Percentiles rank a stretch among this genome's conserved stretches.
These are phyloP conservation scores for Actinemys pallida DNA, from an alignment of 2,113 vertebrate genomes.

Conservation along the genomic window DNA sequence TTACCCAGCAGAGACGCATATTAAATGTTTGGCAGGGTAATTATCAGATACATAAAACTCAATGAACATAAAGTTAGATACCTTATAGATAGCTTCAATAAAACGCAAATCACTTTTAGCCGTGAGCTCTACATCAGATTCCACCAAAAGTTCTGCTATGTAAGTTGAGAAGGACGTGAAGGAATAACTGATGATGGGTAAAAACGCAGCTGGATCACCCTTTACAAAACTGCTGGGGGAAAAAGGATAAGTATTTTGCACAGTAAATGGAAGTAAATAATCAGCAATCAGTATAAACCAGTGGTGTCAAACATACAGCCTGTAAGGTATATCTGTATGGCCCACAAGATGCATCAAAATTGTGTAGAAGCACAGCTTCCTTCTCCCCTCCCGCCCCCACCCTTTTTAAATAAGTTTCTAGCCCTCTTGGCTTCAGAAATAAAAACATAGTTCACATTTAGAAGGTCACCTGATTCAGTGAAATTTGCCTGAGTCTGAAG, in stretches of 20 bases:
- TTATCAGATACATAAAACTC: not conserved
- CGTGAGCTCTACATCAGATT: slow-evolving; percentile 84
- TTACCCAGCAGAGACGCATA: not conserved
- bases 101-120: slow-evolving; percentile 94
- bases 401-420: not conserved
- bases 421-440: not conserved
- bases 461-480: not conserved
- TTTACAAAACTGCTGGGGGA: slow-evolving; percentile 83
- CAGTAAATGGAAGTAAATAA: not conserved
- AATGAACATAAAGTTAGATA: slow-evolving; percentile 56
- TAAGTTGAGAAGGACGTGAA: slow-evolving; percentile 90
- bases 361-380: not conserved
- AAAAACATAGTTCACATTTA: not conserved
- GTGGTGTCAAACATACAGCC: not conserved
- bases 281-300: not conserved
- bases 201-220: slow-evolving; percentile 88
- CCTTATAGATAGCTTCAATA: slow-evolving; percentile 93
- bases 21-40: not conserved
- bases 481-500: not conserved
- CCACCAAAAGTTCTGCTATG: slow-evolving; percentile 87
- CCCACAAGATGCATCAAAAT: rapidly evolving
- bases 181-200: slow-evolving; percentile 91
- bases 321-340: not conserved
- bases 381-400: no score
- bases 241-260: slow-evolving; percentile 33